Base-by-base conservation (phyloP, 2,113 vertebrate genomes). In the Sula dactylatra region DNA sequence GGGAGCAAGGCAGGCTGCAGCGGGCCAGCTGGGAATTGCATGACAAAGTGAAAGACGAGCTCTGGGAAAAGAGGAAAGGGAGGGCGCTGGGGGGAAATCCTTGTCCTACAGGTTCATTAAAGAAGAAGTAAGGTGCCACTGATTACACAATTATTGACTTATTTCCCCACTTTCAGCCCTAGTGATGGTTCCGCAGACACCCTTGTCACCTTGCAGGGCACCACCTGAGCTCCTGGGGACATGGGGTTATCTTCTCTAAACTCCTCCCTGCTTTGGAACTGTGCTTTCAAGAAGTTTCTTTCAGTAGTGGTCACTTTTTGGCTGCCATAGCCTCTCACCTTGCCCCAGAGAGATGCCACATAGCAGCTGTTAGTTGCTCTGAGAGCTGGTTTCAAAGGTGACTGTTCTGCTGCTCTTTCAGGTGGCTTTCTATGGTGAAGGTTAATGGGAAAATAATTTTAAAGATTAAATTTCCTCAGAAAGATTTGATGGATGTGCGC, bases 1-100 rank as follows among this genome's bases (percentile, higher is more conserved):
- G 85, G 97, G 96, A 98, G 82, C 2, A 58, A 88, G 97, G 96
- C 98, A 98, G 98, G 97, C 98, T 97, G 96, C 64, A 16, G 84
- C 95, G 90, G 96, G 96, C 97, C 97, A 93, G 96, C 95, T 94
- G 98, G 97, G 97, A 97, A 97, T 96, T 92, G 92, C 93, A 86
- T 94, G 96, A 70, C 97, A 96, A 90, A 94, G 96, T 97, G 97
- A 97, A 97, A 93, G 95, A 95, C 94, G 90, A 85, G 94, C 88
- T 87, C 82, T 62, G 73, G 97, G 95, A 96, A 58, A 38, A 34
- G 59, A 78, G 86, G 47, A 72, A 52, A 66, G 10, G 62, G 70
- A 92, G 54, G 34, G 42, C 8, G 8, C 49, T 80, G 76, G 24
- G 9, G 65, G 82, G 79, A 88, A 73, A 85, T 80, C 82, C 92